These are phyloP conservation scores for Motacilla alba DNA, from an alignment of 2,113 vertebrate species.

Conservation along the genomic window DNA sequence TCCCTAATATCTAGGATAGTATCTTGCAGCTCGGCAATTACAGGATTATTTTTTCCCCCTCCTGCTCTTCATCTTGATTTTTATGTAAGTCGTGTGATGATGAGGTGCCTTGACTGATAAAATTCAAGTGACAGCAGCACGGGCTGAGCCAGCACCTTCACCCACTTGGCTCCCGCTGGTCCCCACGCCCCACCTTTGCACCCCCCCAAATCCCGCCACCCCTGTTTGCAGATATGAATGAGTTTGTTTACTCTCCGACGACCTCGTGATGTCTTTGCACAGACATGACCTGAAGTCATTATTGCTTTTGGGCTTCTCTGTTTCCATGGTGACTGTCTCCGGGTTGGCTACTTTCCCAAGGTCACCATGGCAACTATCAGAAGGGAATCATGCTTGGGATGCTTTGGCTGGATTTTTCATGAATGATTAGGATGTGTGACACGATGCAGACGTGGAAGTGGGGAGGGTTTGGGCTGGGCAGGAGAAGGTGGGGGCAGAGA, in stretches of 20 bases:
- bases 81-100: conserved; percentile 11
- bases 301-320: conserved; percentile 77
- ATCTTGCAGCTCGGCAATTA: neutral
- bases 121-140: neutral
- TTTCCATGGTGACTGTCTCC: conserved; percentile 76
- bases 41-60: neutral
- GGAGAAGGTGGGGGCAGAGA: neutral
- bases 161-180: neutral
- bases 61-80: neutral
- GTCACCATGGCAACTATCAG: conserved; percentile 82
- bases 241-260: conserved; percentile 62
- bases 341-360: conserved; percentile 80
- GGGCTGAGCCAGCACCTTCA: conserved; percentile 26
- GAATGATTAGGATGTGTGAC: conserved; percentile 83
- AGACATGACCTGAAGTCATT: conserved; percentile 71
- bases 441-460: conserved; percentile 70
- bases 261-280: conserved; percentile 60
- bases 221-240: conserved; percentile 29
- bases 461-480: conserved; percentile 51
- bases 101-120: neutral
- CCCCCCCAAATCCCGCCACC: neutral
- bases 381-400: conserved; percentile 80
- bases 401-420: conserved; percentile 80
- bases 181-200: neutral
- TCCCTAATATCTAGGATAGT: conserved; percentile 33